Percentiles rank a stretch among this genome's conserved stretches.
Conservation (phyloP, 2,888 invertebrate species). For the Hedya salicella region DNA sequence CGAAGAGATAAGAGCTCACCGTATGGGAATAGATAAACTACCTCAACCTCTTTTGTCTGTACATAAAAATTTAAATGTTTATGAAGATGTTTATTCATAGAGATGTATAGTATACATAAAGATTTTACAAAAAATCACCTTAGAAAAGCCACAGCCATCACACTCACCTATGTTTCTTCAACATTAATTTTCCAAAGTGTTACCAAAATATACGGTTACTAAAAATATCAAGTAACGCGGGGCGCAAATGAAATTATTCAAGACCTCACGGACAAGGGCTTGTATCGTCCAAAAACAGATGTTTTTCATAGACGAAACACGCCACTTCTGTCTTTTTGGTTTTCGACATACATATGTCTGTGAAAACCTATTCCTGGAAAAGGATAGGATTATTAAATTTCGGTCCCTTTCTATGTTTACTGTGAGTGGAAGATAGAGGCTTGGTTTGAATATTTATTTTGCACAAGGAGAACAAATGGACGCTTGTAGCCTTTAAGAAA, state of each 20-base stretch:
- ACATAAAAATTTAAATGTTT: too few relatives aligned
- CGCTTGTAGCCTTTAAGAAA: background rate
- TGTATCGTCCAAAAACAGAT: background rate
- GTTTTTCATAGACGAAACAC: too few relatives aligned
- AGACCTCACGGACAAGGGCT: conserved; percentile 6
- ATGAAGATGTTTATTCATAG: too few relatives aligned
- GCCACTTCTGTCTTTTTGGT: background rate
- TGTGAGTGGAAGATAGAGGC: background rate
- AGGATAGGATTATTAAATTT: conserved; percentile 22
- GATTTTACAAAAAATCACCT: background rate
- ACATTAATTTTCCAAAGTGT: conserved; percentile 7
- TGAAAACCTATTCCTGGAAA: conserved; percentile 3
- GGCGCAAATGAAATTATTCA: conserved; percentile 23
- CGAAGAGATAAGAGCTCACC: too few relatives aligned
- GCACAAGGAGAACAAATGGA: background rate
- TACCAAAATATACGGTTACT: background rate
- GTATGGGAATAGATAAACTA: too few relatives aligned
- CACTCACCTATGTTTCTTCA: background rate
- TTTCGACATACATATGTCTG: background rate
- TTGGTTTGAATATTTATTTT: conserved; percentile 8
- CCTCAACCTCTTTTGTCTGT: too few relatives aligned
- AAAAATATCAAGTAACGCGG: conserved; percentile 23
- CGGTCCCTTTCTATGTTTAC: conserved; percentile 14
- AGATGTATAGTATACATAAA: background rate
- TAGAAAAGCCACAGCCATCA: too few relatives aligned